Conservation (phyloP, 2,113 vertebrate genomes). For the Brachyhypopomus gauderio region DNA sequence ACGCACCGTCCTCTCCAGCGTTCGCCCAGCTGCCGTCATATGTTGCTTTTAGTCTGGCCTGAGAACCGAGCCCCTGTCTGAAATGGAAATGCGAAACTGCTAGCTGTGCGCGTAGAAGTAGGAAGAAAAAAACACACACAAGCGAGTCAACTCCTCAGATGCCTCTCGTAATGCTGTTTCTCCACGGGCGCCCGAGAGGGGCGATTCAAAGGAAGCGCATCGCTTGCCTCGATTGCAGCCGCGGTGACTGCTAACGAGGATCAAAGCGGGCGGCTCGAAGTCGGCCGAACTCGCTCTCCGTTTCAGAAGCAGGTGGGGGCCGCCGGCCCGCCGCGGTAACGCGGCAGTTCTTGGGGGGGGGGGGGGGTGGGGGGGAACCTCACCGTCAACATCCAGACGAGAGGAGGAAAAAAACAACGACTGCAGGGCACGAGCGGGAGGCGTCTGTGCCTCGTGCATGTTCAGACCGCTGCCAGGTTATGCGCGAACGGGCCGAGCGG, state of each 20-base stretch:
- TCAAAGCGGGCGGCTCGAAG: slow-evolving; percentile 10
- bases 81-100: not conserved
- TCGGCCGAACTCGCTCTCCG: not conserved
- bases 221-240: not conserved
- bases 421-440: not conserved
- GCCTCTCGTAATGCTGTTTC: not conserved
- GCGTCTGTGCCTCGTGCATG: not conserved
- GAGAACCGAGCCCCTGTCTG: not conserved
- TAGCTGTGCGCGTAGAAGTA: not conserved
- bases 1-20: too few relatives aligned
- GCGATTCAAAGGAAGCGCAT: not conserved
- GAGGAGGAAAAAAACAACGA: not conserved
- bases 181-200: not conserved
- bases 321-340: not conserved
- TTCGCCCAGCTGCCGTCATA: too few relatives aligned
- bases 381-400: slow-evolving; percentile 3
- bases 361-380: too few relatives aligned
- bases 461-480: too few relatives aligned
- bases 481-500: not conserved
- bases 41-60: too few relatives aligned
- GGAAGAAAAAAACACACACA: not conserved
- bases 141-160: not conserved
- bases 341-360: not conserved
- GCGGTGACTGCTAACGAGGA: slow-evolving; percentile 1
- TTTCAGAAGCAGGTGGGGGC: not conserved